phyloP scores from a whole-genome alignment of 2,888 invertebrate species.

The Drosophila recens region DNA sequence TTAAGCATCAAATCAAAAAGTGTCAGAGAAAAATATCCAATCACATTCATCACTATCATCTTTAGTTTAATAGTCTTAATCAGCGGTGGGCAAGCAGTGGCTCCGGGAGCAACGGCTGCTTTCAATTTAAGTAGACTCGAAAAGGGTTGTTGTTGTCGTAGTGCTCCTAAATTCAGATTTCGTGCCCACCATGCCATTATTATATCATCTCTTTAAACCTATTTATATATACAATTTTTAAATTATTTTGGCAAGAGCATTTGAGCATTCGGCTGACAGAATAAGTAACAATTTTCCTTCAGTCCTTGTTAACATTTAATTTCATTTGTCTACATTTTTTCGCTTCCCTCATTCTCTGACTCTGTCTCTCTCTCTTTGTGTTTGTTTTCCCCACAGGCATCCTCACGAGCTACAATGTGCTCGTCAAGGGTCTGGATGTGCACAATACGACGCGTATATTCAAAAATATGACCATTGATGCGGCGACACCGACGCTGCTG shows the following conservation, averaged over 20 bases:
- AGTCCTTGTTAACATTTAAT: constrained; percentile 64
- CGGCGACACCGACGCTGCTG: constrained; percentile 89
- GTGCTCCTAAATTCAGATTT: too few species aligned
- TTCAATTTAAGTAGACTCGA: too few species aligned
- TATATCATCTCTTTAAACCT: neutral
- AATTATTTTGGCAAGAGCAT: constrained; percentile 23
- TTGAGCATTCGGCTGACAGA: constrained; percentile 31
- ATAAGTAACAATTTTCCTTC: constrained; percentile 33
- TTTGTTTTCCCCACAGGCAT: constrained; percentile 83
- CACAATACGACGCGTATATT: constrained; percentile 87
- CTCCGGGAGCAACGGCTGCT: too few species aligned
- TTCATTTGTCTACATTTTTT: constrained; percentile 51
- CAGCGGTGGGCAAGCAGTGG: too few species aligned
- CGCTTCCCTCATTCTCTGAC: constrained; percentile 7
- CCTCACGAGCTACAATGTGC: constrained; percentile 93
- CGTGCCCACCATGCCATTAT: too few species aligned
- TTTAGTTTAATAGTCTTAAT: neutral
- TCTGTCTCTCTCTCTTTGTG: neutral
- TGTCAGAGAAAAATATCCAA: too few species aligned
- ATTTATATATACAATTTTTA: neutral
- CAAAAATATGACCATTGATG: constrained; percentile 90
- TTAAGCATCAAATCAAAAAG: too few species aligned
- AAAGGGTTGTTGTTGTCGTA: too few species aligned
- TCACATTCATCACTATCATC: neutral
- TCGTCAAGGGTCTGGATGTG: constrained; percentile 88